Conservation (phyloP, 2,888 invertebrate genomes). For the Dorcus hopei region DNA sequence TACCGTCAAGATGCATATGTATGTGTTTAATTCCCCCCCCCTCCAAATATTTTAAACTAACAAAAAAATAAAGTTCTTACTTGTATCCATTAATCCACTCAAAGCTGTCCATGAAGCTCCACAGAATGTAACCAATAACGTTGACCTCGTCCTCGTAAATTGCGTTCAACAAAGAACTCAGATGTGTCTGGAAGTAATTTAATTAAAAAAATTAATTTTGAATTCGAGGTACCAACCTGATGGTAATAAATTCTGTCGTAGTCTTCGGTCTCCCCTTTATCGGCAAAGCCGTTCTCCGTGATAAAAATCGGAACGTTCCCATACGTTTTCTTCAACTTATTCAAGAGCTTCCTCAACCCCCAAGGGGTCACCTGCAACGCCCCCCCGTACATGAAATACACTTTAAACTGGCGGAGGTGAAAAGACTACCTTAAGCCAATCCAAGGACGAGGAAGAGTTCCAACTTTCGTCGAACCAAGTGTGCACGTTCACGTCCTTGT, state of each 20-base stretch:
- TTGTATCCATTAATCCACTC: conserved; percentile 14
- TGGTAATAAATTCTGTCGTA: conserved; percentile 14
- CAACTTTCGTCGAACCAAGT: neutral
- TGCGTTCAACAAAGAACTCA: conserved; percentile 8
- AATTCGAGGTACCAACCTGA: conserved; percentile 6
- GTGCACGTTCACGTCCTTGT: conserved; percentile 1
- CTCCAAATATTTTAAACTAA: no score
- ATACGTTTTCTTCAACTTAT: conserved; percentile 8
- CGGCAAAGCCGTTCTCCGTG: conserved; percentile 18
- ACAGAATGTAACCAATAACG: conserved; percentile 11
- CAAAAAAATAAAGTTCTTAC: neutral
- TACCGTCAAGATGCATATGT: no score
- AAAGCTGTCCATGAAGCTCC: conserved; percentile 14
- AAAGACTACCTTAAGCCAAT: conserved; percentile 6
- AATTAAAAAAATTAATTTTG: no score
- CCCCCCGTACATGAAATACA: no score
- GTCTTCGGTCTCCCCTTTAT: conserved; percentile 14
- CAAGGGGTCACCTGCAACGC: conserved; percentile 12
- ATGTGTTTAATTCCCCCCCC: no score
- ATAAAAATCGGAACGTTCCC: conserved; percentile 12
- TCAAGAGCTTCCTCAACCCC: conserved; percentile 11
- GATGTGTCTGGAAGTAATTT: conserved; percentile 1
- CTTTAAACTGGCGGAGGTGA: no score
- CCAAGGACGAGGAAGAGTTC: conserved; percentile 1
- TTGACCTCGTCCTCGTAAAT: conserved; percentile 12